Evolutionary conservation across 2,888 invertebrate genomes (phyloP).

Genomic region (Argyresthia goedartella): DNA sequence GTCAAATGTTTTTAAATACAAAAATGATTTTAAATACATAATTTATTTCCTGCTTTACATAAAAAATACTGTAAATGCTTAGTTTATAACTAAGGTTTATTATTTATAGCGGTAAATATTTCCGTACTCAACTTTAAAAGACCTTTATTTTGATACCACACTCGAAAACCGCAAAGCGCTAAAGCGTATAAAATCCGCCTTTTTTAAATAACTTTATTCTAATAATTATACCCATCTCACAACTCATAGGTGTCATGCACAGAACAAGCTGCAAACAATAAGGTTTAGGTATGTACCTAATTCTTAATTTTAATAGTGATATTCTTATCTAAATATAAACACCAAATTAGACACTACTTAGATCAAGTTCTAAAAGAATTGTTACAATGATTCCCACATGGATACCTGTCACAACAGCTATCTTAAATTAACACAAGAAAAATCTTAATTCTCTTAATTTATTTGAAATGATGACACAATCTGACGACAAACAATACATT

Average conservation of each 20-base stretch:
- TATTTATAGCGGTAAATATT: no score
- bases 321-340: slow-evolving; percentile 45
- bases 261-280: slow-evolving; percentile 45
- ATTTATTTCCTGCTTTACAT: no score
- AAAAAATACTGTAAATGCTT: no score
- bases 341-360: slow-evolving; percentile 44
- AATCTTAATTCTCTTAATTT: not conserved
- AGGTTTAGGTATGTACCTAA: slow-evolving; percentile 45
- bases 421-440: not conserved
- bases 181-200: no score
- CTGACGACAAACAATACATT: not conserved
- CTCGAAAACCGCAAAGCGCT: no score
- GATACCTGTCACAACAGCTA: not conserved
- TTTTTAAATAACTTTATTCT: slow-evolving; percentile 70
- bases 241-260: slow-evolving; percentile 46
- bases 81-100: no score
- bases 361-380: slow-evolving; percentile 39
- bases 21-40: no score
- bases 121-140: no score
- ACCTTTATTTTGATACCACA: no score
- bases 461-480: not conserved
- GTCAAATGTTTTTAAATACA: no score
- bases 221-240: slow-evolving; percentile 59
- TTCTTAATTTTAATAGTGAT: slow-evolving; percentile 45
- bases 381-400: slow-evolving; percentile 1